Evolutionary conservation across 1,140 invertebrate species (phyloP), one percentile per base, ranked within the genome.

Genomic region (Drosophila sulfurigaster): DNA sequence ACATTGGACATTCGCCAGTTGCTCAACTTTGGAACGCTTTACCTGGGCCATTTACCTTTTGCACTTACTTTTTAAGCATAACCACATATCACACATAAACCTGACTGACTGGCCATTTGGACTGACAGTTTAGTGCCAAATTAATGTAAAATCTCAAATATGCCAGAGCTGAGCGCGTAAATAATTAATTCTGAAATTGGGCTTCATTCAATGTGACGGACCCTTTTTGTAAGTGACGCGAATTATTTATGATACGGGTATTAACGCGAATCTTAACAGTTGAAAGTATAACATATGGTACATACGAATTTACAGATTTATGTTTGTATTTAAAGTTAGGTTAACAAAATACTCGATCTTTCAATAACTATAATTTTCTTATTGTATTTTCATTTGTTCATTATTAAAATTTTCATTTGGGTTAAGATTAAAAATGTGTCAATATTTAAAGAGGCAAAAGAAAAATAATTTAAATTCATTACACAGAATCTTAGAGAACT

Each of bases 111-210:
- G 48, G 49, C 67, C 63, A 77, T 74, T 78, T 57, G 48, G 51
- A 45, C 73, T 75, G 77, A 78, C 83, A 87, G 73, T 87, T 87
- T 83, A 80, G 77, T 80, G 83, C 77, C 83, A 88, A 83, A 88
- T 83, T 81, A 88, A 88, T 87, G 83, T 88, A 83, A 88, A 63
- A 78, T 80, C 68, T 78, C 60, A 88, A 78, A 83, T 74, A 88
- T 83, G 83, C 78, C 80, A 74, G 83, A 77, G 4, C 25, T 66
- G 56, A 60, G 62, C 57, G 76, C 83, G 73, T 88, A 57, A 69
- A 72, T 80, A 88, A 88, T 87, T 88, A 83, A 78, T 73, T 81
- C 41, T 70, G 49, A 70, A 78, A 83, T 88, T 83, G 85, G 51
- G 60, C 49, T 60, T 82, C 74, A 87, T 86, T 79, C 68, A 75